phyloP scores from a whole-genome alignment of 2,113 vertebrate species.

The Tachysurus vachellii region DNA sequence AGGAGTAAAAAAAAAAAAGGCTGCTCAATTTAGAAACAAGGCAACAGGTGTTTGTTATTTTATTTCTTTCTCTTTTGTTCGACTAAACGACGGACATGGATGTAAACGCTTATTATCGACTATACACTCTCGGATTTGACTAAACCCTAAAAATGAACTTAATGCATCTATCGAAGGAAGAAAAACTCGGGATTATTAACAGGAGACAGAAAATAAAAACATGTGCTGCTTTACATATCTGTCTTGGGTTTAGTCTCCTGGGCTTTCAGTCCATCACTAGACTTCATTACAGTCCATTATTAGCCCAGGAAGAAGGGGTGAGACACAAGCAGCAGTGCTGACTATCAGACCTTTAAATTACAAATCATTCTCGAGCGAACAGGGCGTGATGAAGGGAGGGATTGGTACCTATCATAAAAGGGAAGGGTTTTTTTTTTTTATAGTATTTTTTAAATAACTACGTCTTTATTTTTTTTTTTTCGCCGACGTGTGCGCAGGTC shows the following conservation, averaged over 20 bases:
- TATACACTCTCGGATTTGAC: no score
- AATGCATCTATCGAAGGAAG: no score
- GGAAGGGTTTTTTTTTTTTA: no score
- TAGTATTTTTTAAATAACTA: neutral
- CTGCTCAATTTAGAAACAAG: neutral
- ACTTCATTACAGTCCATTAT: conserved; percentile 13
- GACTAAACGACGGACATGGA: no score
- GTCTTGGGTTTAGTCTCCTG: conserved; percentile 1
- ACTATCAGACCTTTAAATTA: conserved; percentile 44
- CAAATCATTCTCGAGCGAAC: conserved; percentile 36
- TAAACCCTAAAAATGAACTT: no score
- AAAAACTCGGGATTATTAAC: neutral
- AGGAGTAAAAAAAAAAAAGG: neutral
- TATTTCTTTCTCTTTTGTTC: no score
- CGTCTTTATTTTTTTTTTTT: no score
- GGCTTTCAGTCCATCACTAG: conserved; percentile 11
- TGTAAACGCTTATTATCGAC: no score
- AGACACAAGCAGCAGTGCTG: neutral
- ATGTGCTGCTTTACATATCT: conserved; percentile 6
- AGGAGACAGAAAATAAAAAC: neutral
- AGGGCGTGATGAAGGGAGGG: conserved; percentile 18
- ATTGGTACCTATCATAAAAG: neutral
- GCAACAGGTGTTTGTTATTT: neutral
- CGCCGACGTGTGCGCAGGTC: neutral
- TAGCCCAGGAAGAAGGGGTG: no score